Percentiles rank a stretch among this genome's conserved stretches.
Conservation (phyloP, 2,113 vertebrate genomes). For the Strigops habroptila region DNA sequence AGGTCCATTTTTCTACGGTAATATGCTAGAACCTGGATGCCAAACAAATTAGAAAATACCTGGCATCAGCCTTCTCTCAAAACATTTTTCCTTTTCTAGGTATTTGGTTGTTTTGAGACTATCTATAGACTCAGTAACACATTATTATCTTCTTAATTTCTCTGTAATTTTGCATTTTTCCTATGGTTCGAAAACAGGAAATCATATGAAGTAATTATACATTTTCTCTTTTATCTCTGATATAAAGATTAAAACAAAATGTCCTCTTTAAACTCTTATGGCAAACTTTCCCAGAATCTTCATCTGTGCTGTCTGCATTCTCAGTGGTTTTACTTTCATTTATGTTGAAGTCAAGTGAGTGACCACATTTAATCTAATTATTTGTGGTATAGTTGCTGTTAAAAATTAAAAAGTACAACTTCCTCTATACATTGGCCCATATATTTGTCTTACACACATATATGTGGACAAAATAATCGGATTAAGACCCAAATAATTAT, state of each 20-base stretch:
- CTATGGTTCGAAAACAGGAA: neutral
- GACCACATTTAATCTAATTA: neutral
- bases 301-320: neutral
- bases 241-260: neutral
- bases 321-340: neutral
- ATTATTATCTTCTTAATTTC: neutral
- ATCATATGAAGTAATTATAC: neutral
- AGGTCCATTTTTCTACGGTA: neutral
- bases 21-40: neutral
- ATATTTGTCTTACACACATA: neutral
- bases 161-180: neutral
- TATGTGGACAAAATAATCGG: neutral
- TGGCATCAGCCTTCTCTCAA: neutral
- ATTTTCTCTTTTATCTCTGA: neutral
- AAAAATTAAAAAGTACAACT: neutral
- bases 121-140: neutral
- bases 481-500: neutral
- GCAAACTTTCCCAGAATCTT: neutral
- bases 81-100: neutral
- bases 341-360: neutral
- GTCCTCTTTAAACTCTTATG: neutral
- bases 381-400: neutral
- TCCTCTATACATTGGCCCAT: neutral
- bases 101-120: neutral
- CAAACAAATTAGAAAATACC: neutral